Evolutionary conservation across 1,140 invertebrate species (phyloP).

Genomic region (Caenorhabditis remanei): DNA sequence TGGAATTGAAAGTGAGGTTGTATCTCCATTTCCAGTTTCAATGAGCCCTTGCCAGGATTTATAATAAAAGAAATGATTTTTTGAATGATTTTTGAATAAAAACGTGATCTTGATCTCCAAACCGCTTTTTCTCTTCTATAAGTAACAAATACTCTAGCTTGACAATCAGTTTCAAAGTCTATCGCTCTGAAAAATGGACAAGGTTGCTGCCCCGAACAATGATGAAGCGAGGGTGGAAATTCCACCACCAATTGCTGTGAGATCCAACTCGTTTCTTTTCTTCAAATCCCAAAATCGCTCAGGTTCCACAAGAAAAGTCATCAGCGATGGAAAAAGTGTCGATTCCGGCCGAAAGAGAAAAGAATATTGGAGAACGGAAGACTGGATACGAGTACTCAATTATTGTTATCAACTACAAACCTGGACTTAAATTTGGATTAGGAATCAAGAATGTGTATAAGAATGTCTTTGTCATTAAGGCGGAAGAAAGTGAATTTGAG

Average conservation of each 20-base stretch:
- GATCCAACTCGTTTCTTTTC: background rate
- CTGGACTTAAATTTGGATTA: slow-evolving; percentile 25
- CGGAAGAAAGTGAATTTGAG: slow-evolving; percentile 5
- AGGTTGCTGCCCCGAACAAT: background rate
- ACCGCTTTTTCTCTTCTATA: too few species aligned
- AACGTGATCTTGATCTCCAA: too few species aligned
- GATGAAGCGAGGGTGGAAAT: slow-evolving; percentile 17
- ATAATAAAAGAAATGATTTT: too few species aligned
- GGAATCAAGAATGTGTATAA: slow-evolving; percentile 37
- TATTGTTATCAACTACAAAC: slow-evolving; percentile 20
- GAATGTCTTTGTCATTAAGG: slow-evolving; percentile 23
- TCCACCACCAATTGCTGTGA: background rate
- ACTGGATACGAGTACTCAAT: slow-evolving; percentile 34
- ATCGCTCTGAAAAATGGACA: slow-evolving; percentile 17
- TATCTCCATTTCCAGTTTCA: too few species aligned
- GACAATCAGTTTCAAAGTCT: too few species aligned
- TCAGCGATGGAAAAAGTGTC: background rate
- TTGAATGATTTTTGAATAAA: too few species aligned
- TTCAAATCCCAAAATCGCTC: background rate
- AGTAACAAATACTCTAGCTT: too few species aligned
- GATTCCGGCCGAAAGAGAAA: slow-evolving; percentile 33
- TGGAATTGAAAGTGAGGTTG: too few species aligned
- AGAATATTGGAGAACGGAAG: background rate
- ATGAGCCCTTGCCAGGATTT: too few species aligned
- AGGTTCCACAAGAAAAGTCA: background rate